Conservation (phyloP, 2,888 invertebrate species). For the Scrobipalpa atriplicella region DNA sequence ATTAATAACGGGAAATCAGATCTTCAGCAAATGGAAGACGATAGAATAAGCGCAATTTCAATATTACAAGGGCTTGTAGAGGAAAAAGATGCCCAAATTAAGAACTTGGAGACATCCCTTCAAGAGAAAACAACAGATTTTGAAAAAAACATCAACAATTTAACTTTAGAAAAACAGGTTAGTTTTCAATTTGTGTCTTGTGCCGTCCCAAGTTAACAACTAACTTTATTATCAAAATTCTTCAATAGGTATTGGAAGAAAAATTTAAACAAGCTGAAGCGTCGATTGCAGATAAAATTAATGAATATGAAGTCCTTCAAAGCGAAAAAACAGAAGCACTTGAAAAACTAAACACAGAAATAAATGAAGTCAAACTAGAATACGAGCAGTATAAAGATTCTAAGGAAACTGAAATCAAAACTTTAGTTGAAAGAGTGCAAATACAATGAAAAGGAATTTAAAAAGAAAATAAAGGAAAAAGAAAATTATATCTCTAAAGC, state of each 20-base stretch:
- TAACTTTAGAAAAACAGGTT: conserved; percentile 63
- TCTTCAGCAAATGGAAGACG: conserved; percentile 44
- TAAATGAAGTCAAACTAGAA: conserved; percentile 48
- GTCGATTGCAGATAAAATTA: conserved; percentile 40
- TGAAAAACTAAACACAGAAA: conserved; percentile 49
- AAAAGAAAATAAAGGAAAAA: conserved; percentile 46
- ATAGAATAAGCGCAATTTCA: conserved; percentile 46
- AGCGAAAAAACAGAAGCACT: conserved; percentile 47
- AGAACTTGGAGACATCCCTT: conserved; percentile 42
- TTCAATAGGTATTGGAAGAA: conserved; percentile 61
- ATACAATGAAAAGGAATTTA: conserved; percentile 43
- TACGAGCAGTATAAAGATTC: conserved; percentile 44
- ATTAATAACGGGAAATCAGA: conserved; percentile 28
- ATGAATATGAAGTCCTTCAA: conserved; percentile 44
- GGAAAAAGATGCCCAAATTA: conserved; percentile 47
- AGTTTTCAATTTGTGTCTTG: conserved; percentile 46
- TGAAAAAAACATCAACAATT: conserved; percentile 45
- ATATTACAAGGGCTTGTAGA: conserved; percentile 36
- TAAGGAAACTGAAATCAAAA: conserved; percentile 55
- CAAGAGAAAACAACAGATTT: conserved; percentile 51
- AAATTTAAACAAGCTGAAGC: conserved; percentile 50
- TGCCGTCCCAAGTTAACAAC: conserved; percentile 40
- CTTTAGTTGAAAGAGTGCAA: conserved; percentile 50
- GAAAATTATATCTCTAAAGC: conserved; percentile 47
- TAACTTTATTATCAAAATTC: conserved; percentile 39